These are phyloP conservation scores for Alaudala cheleensis DNA, from an alignment of 2,113 vertebrate genomes.

Conservation along the genomic window DNA sequence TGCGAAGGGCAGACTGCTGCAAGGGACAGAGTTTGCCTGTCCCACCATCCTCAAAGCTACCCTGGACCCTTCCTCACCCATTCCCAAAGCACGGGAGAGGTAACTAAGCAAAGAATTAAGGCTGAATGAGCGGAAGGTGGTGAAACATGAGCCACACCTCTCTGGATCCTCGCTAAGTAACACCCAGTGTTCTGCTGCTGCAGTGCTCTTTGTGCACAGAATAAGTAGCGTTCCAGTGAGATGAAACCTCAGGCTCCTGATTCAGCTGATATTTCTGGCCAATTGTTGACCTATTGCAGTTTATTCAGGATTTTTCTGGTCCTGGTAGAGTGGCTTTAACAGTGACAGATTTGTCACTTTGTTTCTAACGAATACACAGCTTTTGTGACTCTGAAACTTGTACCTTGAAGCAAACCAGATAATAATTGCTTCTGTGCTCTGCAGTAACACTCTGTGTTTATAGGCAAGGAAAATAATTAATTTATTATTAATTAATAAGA, in stretches of 20 bases:
- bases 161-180: background rate
- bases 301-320: constrained; percentile 35
- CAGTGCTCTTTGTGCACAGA: background rate
- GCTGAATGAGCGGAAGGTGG: background rate
- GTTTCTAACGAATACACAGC: constrained; percentile 14
- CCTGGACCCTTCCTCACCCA: background rate
- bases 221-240: constrained; percentile 18
- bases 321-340: constrained; percentile 6
- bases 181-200: constrained; percentile 28
- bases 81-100: background rate
- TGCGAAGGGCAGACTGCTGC: background rate
- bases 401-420: background rate
- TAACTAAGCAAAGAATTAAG: background rate
- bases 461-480: constrained; percentile 9
- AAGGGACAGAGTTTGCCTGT: background rate
- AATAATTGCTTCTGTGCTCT: background rate
- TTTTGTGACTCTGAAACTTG: background rate
- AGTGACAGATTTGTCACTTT: constrained; percentile 25
- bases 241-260: constrained; percentile 40
- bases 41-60: background rate
- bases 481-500: constrained; percentile 30
- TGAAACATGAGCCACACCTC: background rate
- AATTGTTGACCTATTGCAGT: constrained; percentile 53
- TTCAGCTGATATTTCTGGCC: constrained; percentile 63
- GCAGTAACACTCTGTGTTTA: background rate